Evolutionary conservation across 1,140 invertebrate species (phyloP).

Genomic region (Sitodiplosis mosellana): DNA sequence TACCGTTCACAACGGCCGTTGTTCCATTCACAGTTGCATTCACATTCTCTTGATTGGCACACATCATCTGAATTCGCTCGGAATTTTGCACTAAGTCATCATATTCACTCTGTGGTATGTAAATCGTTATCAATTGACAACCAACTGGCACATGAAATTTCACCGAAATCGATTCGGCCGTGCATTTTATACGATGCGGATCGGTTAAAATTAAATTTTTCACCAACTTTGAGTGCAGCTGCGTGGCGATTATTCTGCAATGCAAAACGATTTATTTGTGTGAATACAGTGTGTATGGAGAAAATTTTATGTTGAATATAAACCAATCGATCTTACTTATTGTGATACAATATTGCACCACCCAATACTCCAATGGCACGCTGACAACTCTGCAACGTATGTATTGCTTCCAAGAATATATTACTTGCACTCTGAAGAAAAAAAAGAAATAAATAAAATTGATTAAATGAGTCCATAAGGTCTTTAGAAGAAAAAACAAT

Average conservation of each 20-base stretch:
- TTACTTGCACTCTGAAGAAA: slow-evolving; percentile 51
- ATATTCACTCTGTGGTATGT: slow-evolving; percentile 43
- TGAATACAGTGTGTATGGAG: neutral
- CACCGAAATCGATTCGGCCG: slow-evolving; percentile 42
- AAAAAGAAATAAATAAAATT: slow-evolving; percentile 10
- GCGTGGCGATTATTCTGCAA: slow-evolving; percentile 57
- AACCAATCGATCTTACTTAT: slow-evolving; percentile 43
- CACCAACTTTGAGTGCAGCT: slow-evolving; percentile 49
- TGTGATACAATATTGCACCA: slow-evolving; percentile 61
- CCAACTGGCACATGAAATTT: slow-evolving; percentile 54
- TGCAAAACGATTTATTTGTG: slow-evolving; percentile 3
- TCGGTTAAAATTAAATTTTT: slow-evolving; percentile 61
- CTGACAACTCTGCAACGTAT: slow-evolving; percentile 58
- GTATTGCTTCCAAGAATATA: slow-evolving; percentile 62
- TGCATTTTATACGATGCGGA: slow-evolving; percentile 59
- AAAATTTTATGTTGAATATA: no score
- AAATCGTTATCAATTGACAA: slow-evolving; percentile 58
- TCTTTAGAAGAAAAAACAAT: no score
- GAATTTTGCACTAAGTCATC: slow-evolving; percentile 24
- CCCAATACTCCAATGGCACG: slow-evolving; percentile 51
- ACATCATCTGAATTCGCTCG: slow-evolving; percentile 3
- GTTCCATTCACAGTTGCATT: no score
- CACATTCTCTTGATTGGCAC: no score
- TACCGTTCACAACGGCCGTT: slow-evolving; percentile 14
- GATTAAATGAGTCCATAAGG: no score